Conservation (phyloP, 2,797 vertebrate species). For the Acanthurus leucopareius region DNA sequence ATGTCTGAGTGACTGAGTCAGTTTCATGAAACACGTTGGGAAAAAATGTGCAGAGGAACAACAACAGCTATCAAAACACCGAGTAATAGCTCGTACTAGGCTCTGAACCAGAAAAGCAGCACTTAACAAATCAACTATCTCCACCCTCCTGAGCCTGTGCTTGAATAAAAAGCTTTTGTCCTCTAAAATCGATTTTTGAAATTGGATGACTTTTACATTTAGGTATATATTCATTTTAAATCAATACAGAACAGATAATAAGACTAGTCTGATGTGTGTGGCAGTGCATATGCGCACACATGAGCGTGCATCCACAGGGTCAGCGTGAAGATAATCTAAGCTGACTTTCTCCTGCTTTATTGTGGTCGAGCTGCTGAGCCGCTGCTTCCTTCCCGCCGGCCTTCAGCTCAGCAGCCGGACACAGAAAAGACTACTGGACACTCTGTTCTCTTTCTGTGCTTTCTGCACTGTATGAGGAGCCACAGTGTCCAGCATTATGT, state of each 20-base stretch:
- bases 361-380: slow-evolving; percentile 23
- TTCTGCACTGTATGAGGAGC: slow-evolving; percentile 26
- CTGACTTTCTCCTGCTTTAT: slow-evolving; percentile 62
- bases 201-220: slow-evolving; percentile 23
- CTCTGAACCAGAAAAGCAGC: slow-evolving; percentile 3
- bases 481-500: slow-evolving; percentile 21
- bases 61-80: slow-evolving; percentile 1
- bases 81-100: background rate
- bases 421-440: slow-evolving; percentile 44
- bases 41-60: slow-evolving; percentile 3
- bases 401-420: slow-evolving; percentile 46
- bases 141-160: background rate
- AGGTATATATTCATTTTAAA: slow-evolving; percentile 25
- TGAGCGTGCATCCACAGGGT: slow-evolving; percentile 35
- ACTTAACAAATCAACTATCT: slow-evolving; percentile 1
- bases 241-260: slow-evolving; percentile 25
- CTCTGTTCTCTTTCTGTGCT: slow-evolving; percentile 38
- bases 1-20: background rate
- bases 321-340: slow-evolving; percentile 62
- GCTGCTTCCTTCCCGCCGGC: slow-evolving; percentile 39
- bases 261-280: slow-evolving; percentile 16
- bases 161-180: slow-evolving; percentile 9
- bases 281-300: background rate
- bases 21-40: background rate
- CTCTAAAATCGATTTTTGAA: slow-evolving; percentile 41